Evolutionary conservation across 2,113 vertebrate genomes (phyloP).

Genomic region (Petroica traversi): DNA sequence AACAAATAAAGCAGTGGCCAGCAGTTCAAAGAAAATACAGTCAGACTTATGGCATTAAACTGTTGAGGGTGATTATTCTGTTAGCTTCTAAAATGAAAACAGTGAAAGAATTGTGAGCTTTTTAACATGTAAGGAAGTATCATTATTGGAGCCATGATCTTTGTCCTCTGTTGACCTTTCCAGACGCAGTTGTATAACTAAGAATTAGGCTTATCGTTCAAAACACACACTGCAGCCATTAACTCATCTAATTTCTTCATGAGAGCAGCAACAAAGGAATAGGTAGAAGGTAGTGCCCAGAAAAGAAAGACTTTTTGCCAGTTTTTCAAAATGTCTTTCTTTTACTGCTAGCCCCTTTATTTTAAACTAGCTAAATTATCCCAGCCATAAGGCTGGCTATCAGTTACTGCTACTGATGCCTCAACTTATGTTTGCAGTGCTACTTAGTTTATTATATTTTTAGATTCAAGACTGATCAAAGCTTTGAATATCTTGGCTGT

Average conservation of each 20-base stretch:
- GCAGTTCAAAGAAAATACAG: neutral
- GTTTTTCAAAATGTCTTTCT: neutral
- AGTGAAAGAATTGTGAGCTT: neutral
- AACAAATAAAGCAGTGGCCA: neutral
- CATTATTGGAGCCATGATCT: neutral
- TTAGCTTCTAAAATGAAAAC: neutral
- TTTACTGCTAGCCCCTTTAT: neutral
- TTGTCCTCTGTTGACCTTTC: neutral
- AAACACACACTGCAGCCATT: neutral
- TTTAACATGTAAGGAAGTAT: neutral
- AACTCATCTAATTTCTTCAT: neutral
- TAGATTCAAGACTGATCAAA: slow-evolving; percentile 2
- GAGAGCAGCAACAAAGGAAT: neutral
- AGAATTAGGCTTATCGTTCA: slow-evolving; percentile 5
- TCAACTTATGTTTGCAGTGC: neutral
- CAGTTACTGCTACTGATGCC: neutral
- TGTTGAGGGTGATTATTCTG: neutral
- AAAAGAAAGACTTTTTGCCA: neutral
- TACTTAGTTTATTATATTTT: neutral
- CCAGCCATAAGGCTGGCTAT: neutral
- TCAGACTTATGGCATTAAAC: neutral
- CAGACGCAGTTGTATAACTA: neutral
- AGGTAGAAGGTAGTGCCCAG: neutral
- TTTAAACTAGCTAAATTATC: neutral
- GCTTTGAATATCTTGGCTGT: neutral